Evolutionary conservation across 2,797 vertebrate genomes (phyloP).

Genomic region (Antrozous pallidus): DNA sequence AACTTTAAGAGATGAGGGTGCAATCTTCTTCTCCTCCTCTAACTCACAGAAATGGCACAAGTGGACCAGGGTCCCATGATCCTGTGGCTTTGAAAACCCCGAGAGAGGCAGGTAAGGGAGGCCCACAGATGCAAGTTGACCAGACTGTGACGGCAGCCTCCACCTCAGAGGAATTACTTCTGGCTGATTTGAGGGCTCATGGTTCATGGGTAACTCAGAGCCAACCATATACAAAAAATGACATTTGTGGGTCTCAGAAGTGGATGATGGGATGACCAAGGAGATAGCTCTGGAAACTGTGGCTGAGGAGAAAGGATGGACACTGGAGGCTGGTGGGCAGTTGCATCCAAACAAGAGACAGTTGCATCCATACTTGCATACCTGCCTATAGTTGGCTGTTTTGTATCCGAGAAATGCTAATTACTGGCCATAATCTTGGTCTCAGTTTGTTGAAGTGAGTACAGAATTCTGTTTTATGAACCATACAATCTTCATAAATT

Average conservation of each 20-base stretch:
- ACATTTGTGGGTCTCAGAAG: neutral
- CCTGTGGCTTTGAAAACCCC: conserved; percentile 46
- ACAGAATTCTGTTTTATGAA: neutral
- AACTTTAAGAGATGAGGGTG: conserved; percentile 46
- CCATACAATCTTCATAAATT: neutral
- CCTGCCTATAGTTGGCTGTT: neutral
- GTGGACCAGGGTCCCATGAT: conserved; percentile 25
- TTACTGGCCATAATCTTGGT: neutral
- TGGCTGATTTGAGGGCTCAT: neutral
- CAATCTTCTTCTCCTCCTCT: conserved; percentile 53
- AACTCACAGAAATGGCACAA: conserved; percentile 25
- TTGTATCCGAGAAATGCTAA: neutral
- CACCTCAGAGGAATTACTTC: neutral
- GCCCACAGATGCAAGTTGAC: neutral
- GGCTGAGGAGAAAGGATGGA: neutral
- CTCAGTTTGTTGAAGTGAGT: neutral
- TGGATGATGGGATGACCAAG: too few species aligned
- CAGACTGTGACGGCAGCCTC: rapidly evolving
- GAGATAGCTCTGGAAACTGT: neutral
- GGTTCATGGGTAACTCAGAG: rapidly evolving
- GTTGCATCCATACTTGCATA: neutral
- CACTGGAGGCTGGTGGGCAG: neutral
- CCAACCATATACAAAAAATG: neutral
- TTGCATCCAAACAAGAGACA: neutral
- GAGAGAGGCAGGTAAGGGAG: neutral